Evolutionary conservation across 2,888 invertebrate species (phyloP).

Genomic region (Himalopsyche japonica): DNA sequence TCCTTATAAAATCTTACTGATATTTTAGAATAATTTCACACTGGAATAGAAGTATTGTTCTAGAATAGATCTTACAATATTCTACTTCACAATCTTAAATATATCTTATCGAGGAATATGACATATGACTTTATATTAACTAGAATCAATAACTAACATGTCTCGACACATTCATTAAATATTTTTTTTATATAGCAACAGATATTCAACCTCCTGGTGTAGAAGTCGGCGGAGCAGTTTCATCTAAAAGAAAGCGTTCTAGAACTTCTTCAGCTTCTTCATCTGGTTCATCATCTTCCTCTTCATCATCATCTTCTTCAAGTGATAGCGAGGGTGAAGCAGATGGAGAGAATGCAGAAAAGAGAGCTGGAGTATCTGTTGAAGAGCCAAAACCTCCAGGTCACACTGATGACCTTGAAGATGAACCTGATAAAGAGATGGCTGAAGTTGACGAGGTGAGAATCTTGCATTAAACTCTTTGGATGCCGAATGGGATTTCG

Average conservation of each 20-base stretch:
- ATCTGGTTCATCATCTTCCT: constrained; percentile 50
- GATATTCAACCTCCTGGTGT: not conserved
- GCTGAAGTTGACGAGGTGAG: not conserved
- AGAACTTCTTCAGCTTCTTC: constrained; percentile 58
- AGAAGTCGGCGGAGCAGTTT: not conserved
- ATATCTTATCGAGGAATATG: too few species aligned
- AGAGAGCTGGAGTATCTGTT: not conserved
- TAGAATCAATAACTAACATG: too few species aligned
- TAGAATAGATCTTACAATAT: too few species aligned
- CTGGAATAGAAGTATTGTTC: too few species aligned
- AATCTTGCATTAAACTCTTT: not conserved
- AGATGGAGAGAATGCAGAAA: not conserved
- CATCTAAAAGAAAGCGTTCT: constrained; percentile 30
- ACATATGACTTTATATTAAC: too few species aligned
- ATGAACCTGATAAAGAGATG: constrained; percentile 6
- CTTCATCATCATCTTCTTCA: constrained; percentile 58
- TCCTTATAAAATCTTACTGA: too few species aligned
- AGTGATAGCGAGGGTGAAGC: constrained; percentile 57
- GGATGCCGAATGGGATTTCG: too few species aligned
- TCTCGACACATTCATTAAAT: too few species aligned
- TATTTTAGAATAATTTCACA: too few species aligned
- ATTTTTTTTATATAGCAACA: not conserved
- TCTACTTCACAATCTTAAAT: not conserved
- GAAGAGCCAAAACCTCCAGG: constrained; percentile 32
- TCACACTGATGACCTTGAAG: constrained; percentile 25